Conservation (phyloP, 2,113 vertebrate genomes). For the Esox niger region DNA sequence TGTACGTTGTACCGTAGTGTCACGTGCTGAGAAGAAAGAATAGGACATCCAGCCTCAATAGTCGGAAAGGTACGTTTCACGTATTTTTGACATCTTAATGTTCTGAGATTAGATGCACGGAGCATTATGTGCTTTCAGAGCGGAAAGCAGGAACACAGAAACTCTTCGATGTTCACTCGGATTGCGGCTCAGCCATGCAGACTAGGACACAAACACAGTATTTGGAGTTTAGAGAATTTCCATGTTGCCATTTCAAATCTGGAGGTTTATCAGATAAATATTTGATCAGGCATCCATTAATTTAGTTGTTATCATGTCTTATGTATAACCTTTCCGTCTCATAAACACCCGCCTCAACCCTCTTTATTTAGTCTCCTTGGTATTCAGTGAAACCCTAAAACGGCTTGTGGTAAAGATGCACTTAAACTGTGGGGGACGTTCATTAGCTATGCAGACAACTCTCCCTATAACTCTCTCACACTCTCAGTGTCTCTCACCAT, state of each 20-base stretch:
- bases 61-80: too few relatives aligned
- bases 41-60: too few relatives aligned
- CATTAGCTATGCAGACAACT: conserved; percentile 43
- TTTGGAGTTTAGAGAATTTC: conserved; percentile 50
- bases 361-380: conserved; percentile 45
- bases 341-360: conserved; percentile 47
- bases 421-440: conserved; percentile 43
- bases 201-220: conserved; percentile 56
- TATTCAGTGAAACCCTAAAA: conserved; percentile 38
- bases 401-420: conserved; percentile 56
- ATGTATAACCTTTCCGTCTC: conserved; percentile 63
- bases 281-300: conserved; percentile 73
- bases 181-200: conserved; percentile 36
- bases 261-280: conserved; percentile 65
- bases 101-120: conserved; percentile 7
- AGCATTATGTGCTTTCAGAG: conserved; percentile 11
- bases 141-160: background rate
- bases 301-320: conserved; percentile 70
- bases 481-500: too few relatives aligned
- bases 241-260: conserved; percentile 52
- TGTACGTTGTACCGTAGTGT: too few relatives aligned
- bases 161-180: conserved; percentile 15
- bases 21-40: conserved; percentile 7
- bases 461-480: background rate
- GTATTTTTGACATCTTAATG: too few relatives aligned